phyloP scores from a whole-genome alignment of 2,888 invertebrate species.

The Heterodera filipjevi region DNA sequence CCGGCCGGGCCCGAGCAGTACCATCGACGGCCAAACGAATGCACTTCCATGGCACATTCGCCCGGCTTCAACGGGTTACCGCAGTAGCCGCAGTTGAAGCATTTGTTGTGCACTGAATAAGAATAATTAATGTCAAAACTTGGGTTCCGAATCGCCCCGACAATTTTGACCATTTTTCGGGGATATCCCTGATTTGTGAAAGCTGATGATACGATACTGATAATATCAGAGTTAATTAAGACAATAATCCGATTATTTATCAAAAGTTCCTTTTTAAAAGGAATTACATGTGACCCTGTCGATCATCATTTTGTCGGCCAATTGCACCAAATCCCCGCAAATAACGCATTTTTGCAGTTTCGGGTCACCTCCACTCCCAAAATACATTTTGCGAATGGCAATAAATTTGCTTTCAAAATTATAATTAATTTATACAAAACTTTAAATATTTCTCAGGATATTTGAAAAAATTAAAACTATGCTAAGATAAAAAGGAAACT shows the following conservation, averaged over 20 bases:
- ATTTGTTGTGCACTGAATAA: constrained; percentile 31
- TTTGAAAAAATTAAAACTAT: too few relatives aligned
- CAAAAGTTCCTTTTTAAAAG: not conserved
- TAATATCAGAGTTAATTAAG: too few relatives aligned
- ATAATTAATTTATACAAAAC: too few relatives aligned
- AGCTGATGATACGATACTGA: too few relatives aligned
- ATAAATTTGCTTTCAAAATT: not conserved
- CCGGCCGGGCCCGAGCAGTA: constrained; percentile 28
- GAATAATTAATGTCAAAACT: too few relatives aligned
- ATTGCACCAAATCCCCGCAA: not conserved
- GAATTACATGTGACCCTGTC: not conserved
- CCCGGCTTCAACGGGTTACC: constrained; percentile 26
- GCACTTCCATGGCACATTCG: constrained; percentile 27
- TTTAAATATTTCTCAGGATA: too few relatives aligned
- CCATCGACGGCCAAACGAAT: constrained; percentile 30
- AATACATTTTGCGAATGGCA: constrained; percentile 1
- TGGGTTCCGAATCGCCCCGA: too few relatives aligned
- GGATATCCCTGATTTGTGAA: too few relatives aligned
- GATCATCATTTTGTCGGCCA: constrained; percentile 10
- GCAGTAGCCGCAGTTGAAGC: constrained; percentile 31
- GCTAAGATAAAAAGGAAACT: not conserved
- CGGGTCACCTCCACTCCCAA: constrained; percentile 5
- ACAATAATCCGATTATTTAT: too few relatives aligned
- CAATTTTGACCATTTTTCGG: too few relatives aligned
- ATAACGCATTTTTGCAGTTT: not conserved